Percentiles rank a stretch among this genome's conserved stretches.
phyloP scores from a whole-genome alignment of 2,797 vertebrate species.

The Corythornis leucogaster region DNA sequence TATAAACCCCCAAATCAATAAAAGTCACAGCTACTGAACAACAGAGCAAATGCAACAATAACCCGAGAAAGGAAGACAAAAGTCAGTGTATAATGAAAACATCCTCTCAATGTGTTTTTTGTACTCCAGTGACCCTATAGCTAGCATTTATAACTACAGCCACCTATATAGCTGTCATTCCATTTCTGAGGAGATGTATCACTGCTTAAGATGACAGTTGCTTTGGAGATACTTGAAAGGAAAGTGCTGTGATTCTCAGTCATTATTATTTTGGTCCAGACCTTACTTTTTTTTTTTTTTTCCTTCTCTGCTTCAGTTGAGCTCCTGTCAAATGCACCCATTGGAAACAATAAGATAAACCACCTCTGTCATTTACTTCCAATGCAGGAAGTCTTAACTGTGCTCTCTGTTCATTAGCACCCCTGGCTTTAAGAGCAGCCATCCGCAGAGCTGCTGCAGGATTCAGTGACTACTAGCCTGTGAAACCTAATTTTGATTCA shows the following conservation, averaged over 20 bases:
- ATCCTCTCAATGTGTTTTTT: conserved; percentile 41
- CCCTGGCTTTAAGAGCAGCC: conserved; percentile 24
- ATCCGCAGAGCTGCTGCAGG: conserved; percentile 55
- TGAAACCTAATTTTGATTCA: conserved; percentile 62
- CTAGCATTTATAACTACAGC: conserved; percentile 42
- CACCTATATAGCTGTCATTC: conserved; percentile 51
- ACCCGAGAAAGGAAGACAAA: conserved; percentile 58
- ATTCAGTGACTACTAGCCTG: conserved; percentile 15
- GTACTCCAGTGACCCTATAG: conserved; percentile 45
- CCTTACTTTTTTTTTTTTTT: conserved; percentile 14
- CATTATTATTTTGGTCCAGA: conserved; percentile 63
- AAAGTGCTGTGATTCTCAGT: not conserved
- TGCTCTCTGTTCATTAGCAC: conserved; percentile 59
- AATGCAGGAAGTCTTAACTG: conserved; percentile 58
- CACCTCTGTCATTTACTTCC: conserved; percentile 72
- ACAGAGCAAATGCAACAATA: conserved; percentile 37
- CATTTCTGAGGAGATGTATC: not conserved
- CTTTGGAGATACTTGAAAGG: conserved; percentile 55
- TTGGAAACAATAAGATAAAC: conserved; percentile 73
- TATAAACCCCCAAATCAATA: conserved; percentile 46
- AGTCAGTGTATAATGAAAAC: conserved; percentile 53
- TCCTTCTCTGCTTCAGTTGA: conserved; percentile 45
- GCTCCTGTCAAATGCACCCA: conserved; percentile 66
- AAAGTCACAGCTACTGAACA: conserved; percentile 9
- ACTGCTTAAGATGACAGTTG: conserved; percentile 42